Base-by-base conservation (phyloP, 2,888 invertebrate genomes). In the Sipunculus nudus region DNA sequence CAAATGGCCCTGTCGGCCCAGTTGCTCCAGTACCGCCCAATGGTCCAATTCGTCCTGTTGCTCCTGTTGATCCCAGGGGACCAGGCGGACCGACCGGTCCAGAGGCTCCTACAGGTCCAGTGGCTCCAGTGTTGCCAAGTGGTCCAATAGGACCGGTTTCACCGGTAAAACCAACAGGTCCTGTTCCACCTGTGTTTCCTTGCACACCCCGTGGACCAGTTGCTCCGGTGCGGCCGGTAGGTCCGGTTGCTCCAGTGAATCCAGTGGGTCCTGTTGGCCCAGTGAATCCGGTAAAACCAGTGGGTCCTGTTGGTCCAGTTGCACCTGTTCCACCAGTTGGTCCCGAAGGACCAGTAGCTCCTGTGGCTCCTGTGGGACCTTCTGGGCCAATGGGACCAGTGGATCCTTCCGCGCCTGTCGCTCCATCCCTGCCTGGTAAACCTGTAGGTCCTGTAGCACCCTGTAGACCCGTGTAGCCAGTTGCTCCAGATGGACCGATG, bases 151-250 rank as follows among this genome's bases (percentile, higher is more conserved):
- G 32, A 41, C 63, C 68, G 52, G 57, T 78, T 80, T 78, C 84
- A 85, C 90, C 90, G 64, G 90, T 86, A 26, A 86, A 89, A 38
- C 93, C 93, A 65, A 92, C 89, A 64, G 87, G 89, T 29, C 81
- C 81, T 47, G 75, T 63, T 45, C 56, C 45, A 23, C 77, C 86
- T 6, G 73, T 2, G 89, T 64, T 68, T 70, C 71, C 66, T 10
- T 45, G 29, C 40, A 25, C 13, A 38, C 63, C 60, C 46, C 59
- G 55, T 23, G 32, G 21, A 38, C 71, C 67, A 25, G 54, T 32
- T 28, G 40, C 19, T 32, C 59, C 59, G n/a, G 40, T 26, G 10
- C 32, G 25, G 19, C 63, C 63, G 6, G 59, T 50, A 39, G 35
- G 26, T 13, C 63, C 63, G n/a, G 50, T 46, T 16, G 19, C 29